Conservation (phyloP, 2,113 vertebrate genomes). For the Dascyllus trimaculatus region DNA sequence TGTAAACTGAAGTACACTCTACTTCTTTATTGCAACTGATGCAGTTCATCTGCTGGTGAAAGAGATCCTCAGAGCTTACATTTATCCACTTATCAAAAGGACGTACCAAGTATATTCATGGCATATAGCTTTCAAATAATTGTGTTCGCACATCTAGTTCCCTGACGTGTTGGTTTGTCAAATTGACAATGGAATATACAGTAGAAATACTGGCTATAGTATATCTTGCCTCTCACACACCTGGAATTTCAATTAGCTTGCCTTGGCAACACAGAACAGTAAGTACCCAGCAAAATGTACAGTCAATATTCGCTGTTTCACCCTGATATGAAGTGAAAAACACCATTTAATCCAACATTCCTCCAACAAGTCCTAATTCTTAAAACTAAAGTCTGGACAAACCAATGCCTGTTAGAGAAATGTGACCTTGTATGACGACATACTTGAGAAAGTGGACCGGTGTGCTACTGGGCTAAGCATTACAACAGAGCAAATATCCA, state of each 20-base stretch:
- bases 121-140: neutral
- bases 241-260: no score
- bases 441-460: slow-evolving; percentile 15
- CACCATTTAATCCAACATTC: neutral
- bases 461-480: slow-evolving; percentile 1
- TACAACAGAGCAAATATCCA: slow-evolving; percentile 15
- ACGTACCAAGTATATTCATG: neutral
- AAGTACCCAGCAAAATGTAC: neutral
- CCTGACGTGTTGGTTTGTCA: neutral
- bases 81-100: neutral
- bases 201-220: no score
- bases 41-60: no score
- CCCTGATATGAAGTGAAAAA: no score
- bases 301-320: no score
- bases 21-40: neutral
- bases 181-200: no score
- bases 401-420: neutral
- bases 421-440: slow-evolving; percentile 8
- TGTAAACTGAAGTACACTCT: neutral
- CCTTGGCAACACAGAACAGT: neutral
- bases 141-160: neutral
- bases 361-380: neutral
- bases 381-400: neutral
- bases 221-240: no score
- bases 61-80: no score